Evolutionary conservation across 1,140 invertebrate species (phyloP).

Genomic region (Microplitis demolitor): DNA sequence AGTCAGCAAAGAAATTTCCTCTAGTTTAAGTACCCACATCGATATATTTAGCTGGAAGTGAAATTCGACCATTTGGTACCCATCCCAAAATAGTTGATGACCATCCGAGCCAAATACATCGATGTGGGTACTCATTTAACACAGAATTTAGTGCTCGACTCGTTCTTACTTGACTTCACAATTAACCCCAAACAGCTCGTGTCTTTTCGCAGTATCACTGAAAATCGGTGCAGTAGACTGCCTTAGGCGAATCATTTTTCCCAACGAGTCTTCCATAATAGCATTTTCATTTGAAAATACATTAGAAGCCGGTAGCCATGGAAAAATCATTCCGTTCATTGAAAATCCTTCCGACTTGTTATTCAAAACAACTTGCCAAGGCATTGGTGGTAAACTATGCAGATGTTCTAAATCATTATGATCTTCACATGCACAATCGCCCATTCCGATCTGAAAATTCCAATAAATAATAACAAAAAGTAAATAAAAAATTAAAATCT

Average conservation of each 20-base stretch:
- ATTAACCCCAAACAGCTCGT: constrained; percentile 67
- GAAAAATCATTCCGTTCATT: constrained; percentile 53
- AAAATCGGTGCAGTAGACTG: constrained; percentile 71
- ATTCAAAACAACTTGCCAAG: constrained; percentile 55
- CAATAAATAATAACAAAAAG: constrained; percentile 4
- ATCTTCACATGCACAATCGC: constrained; percentile 57
- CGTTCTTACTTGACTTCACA: constrained; percentile 64
- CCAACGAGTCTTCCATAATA: constrained; percentile 59
- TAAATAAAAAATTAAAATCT: not conserved
- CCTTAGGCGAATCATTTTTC: constrained; percentile 65
- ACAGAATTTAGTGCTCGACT: too few relatives aligned
- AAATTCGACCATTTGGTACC: too few relatives aligned
- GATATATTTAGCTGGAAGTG: too few relatives aligned
- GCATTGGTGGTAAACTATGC: constrained; percentile 72
- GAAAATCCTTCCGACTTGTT: constrained; percentile 55
- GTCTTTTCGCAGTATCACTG: constrained; percentile 69
- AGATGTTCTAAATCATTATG: constrained; percentile 67
- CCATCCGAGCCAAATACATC: too few relatives aligned
- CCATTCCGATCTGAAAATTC: constrained; percentile 47
- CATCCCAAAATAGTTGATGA: too few relatives aligned
- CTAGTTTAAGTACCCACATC: too few relatives aligned
- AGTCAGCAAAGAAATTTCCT: too few relatives aligned
- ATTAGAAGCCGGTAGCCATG: constrained; percentile 66
- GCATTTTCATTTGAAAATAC: constrained; percentile 48
- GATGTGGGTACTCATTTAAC: too few relatives aligned